Evolutionary conservation across 2,888 invertebrate genomes (phyloP), one percentile per base, ranked within the genome.

Genomic region (Dicranocentrus wangi): DNA sequence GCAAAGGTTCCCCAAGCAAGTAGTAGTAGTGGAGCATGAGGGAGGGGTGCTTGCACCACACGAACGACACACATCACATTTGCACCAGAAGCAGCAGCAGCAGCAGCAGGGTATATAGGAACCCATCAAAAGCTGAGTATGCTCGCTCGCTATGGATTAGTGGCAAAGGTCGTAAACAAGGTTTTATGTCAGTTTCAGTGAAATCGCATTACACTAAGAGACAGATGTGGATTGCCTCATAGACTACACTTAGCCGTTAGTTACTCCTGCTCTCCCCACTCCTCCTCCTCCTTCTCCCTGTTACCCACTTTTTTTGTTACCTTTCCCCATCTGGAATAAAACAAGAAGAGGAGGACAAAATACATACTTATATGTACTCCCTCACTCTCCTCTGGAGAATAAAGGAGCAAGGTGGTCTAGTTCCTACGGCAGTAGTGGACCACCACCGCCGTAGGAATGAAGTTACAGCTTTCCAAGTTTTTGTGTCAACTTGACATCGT

Each of bases 151-250:
- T 39, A 32, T 43, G 63, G 70, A 77, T 69, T 77, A 77, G 69
- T 69, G 39, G 23, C 27, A 51, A 28, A n/a, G 51, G 77, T 70
- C 69, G 69, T 77, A 77, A 77, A 77, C 77, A 77, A 77, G 77
- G 77, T 77, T 77, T 77, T 63, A 77, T 70, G 63, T 63, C 69
- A 70, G 77, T 63, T 77, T 77, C 69, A 69, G 58, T 77, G 28
- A 68, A 77, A 77, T 69, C 76, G 76, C 60, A 76, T 76, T 76
- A 76, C 71, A 60, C 58, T 61, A 28, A 66, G 76, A 60, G 73
- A 42, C 65, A 75, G 75, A 65, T 71, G 71, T 61, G 47, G 15
- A 65, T 43, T 65, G 28, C 17, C 61, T 61, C 32, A 61, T 61
- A 61, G 19, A 55, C 51, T 17, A 7, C 51, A 51, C n/a, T 13